Evolutionary conservation across 1,140 invertebrate species (phyloP).

Genomic region (Drosophila leontia): DNA sequence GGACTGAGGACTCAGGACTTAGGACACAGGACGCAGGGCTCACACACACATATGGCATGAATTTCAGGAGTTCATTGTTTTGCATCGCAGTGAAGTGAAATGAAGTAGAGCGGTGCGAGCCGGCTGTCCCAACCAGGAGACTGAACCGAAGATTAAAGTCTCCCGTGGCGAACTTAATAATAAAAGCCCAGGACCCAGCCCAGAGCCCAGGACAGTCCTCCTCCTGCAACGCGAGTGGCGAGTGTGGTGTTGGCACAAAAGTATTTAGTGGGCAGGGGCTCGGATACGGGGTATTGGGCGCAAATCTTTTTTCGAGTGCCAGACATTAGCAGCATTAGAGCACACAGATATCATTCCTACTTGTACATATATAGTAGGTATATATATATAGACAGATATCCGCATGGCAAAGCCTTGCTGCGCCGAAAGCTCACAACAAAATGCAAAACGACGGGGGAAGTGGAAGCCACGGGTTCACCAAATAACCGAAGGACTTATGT

Average conservation of each 20-base stretch:
- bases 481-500: conserved; percentile 70
- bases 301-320: conserved; percentile 79
- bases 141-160: conserved; percentile 80
- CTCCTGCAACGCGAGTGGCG: conserved; percentile 24
- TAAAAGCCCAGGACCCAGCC: conserved; percentile 69
- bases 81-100: conserved; percentile 65
- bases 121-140: conserved; percentile 57
- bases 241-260: conserved; percentile 56
- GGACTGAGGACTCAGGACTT: conserved; percentile 17
- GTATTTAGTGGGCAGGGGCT: conserved; percentile 57
- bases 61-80: conserved; percentile 77
- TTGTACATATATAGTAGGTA: conserved; percentile 3
- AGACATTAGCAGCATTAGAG: conserved; percentile 80
- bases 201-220: conserved; percentile 7
- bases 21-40: conserved; percentile 8
- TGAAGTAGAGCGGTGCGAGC: conserved; percentile 33
- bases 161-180: conserved; percentile 82
- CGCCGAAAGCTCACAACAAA: conserved; percentile 45
- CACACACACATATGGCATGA: conserved; percentile 71
- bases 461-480: conserved; percentile 36
- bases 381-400: conserved; percentile 26
- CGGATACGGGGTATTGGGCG: conserved; percentile 32
- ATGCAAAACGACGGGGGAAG: conserved; percentile 36
- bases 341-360: conserved; percentile 57
- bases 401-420: conserved; percentile 15